A percentile compares a stretch with the other conserved stretches of the same genome.
These are phyloP conservation scores for Gambusia affinis DNA, from an alignment of 2,113 vertebrate species.

Conservation along the genomic window DNA sequence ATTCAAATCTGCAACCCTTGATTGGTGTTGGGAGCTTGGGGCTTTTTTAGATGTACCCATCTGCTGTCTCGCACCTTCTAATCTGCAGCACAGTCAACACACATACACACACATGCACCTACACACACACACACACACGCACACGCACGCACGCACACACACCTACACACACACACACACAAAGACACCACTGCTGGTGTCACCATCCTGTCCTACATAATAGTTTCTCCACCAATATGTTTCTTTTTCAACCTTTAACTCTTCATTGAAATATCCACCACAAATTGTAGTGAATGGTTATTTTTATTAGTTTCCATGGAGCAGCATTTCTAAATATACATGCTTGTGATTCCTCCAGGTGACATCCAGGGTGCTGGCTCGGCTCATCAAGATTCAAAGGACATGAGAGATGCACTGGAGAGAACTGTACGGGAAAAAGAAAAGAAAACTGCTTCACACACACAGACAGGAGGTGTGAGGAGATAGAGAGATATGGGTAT, in stretches of 20 bases:
- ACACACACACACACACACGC: slow-evolving; percentile 27
- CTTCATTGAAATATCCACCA: not conserved
- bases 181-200: slow-evolving; percentile 22
- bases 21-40: slow-evolving; percentile 69
- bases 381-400: slow-evolving; percentile 7
- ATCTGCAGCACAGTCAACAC: slow-evolving; percentile 63
- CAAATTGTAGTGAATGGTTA: not conserved
- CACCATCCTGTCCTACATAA: slow-evolving; percentile 22
- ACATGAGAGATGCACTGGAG: slow-evolving; percentile 22
- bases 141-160: slow-evolving; percentile 26
- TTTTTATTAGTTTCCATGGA: slow-evolving; percentile 15
- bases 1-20: slow-evolving; percentile 49
- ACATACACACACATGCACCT: not conserved
- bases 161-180: slow-evolving; percentile 27
- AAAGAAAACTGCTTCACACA: slow-evolving; percentile 29
- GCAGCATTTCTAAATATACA: slow-evolving; percentile 15
- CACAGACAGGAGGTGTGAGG: slow-evolving; percentile 38
- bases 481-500: slow-evolving; percentile 51
- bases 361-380: slow-evolving; percentile 5
- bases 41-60: slow-evolving; percentile 81
- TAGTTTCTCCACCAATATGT: slow-evolving; percentile 13
- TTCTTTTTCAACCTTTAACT: slow-evolving; percentile 19
- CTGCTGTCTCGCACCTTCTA: slow-evolving; percentile 84
- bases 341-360: slow-evolving; percentile 55
- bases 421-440: slow-evolving; percentile 4